A percentile compares a stretch with the other conserved stretches of the same genome.
Conservation (phyloP, 2,888 invertebrate genomes). For the Meganola albula region DNA sequence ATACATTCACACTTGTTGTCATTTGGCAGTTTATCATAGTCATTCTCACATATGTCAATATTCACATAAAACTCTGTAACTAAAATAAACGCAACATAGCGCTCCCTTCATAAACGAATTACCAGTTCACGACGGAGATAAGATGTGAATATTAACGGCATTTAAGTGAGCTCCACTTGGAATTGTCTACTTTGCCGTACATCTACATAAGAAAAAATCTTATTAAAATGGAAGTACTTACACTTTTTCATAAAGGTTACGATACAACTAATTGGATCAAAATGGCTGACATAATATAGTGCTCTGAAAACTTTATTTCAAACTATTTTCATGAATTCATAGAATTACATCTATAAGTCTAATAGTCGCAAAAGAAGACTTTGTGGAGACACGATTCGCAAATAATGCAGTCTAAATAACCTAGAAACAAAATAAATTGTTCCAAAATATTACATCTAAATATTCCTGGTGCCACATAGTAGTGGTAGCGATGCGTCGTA, state of each 20-base stretch:
- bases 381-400: slow-evolving; percentile 50
- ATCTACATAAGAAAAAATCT: slow-evolving; percentile 69
- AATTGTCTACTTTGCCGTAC: slow-evolving; percentile 63
- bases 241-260: slow-evolving; percentile 54
- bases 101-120: slow-evolving; percentile 26
- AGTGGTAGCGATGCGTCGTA: slow-evolving; percentile 55
- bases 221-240: slow-evolving; percentile 76
- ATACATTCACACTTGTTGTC: slow-evolving; percentile 41
- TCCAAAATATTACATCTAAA: slow-evolving; percentile 47
- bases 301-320: slow-evolving; percentile 61
- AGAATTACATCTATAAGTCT: slow-evolving; percentile 55
- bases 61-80: slow-evolving; percentile 56
- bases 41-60: slow-evolving; percentile 55
- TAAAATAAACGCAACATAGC: slow-evolving; percentile 37
- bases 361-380: slow-evolving; percentile 65
- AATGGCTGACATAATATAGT: slow-evolving; percentile 70
- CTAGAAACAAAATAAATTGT: slow-evolving; percentile 37
- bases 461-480: slow-evolving; percentile 42
- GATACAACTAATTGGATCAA: slow-evolving; percentile 67
- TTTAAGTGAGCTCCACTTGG: slow-evolving; percentile 54
- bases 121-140: slow-evolving; percentile 38
- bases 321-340: slow-evolving; percentile 56
- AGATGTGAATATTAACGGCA: slow-evolving; percentile 60
- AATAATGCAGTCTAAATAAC: slow-evolving; percentile 36
- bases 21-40: slow-evolving; percentile 73